These are phyloP conservation scores for Rotaria socialis DNA, from an alignment of 2,888 invertebrate species.

Conservation along the genomic window DNA sequence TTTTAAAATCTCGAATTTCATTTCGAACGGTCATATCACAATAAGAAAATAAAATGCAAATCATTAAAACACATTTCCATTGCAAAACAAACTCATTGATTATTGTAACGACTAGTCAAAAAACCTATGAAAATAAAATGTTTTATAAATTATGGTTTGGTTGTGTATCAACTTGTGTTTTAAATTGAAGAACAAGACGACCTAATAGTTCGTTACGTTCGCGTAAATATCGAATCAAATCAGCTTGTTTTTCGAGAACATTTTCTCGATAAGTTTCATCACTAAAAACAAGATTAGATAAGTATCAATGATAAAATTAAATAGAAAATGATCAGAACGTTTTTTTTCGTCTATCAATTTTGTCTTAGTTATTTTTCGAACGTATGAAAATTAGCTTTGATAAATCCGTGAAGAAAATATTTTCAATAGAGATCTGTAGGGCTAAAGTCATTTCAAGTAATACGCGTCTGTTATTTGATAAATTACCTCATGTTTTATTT, in stretches of 20 bases:
- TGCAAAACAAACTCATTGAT: background rate
- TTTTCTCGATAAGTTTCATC: constrained; percentile 53
- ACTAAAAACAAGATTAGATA: constrained; percentile 48
- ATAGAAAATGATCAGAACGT: too few relatives aligned
- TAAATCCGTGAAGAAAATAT: too few relatives aligned
- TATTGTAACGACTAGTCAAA: background rate
- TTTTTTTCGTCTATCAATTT: too few relatives aligned
- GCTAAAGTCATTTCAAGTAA: too few relatives aligned
- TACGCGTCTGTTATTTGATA: too few relatives aligned
- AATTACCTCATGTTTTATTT: too few relatives aligned
- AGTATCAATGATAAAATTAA: too few relatives aligned
- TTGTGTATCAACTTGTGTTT: background rate
- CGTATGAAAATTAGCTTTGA: too few relatives aligned
- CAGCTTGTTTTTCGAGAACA: constrained; percentile 56
- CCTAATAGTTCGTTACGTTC: constrained; percentile 54
- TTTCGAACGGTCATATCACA: background rate
- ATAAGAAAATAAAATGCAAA: background rate
- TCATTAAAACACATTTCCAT: background rate
- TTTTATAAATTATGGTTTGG: background rate
- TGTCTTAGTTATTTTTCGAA: too few relatives aligned
- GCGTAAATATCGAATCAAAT: constrained; percentile 56
- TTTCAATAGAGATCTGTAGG: too few relatives aligned
- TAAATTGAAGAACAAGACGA: background rate
- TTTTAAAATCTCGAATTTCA: background rate
- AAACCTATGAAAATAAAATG: too few relatives aligned